Percentiles rank a stretch among this genome's conserved stretches.
phyloP scores from a whole-genome alignment of 2,888 invertebrate species.

The Notocelia uddmanniana region DNA sequence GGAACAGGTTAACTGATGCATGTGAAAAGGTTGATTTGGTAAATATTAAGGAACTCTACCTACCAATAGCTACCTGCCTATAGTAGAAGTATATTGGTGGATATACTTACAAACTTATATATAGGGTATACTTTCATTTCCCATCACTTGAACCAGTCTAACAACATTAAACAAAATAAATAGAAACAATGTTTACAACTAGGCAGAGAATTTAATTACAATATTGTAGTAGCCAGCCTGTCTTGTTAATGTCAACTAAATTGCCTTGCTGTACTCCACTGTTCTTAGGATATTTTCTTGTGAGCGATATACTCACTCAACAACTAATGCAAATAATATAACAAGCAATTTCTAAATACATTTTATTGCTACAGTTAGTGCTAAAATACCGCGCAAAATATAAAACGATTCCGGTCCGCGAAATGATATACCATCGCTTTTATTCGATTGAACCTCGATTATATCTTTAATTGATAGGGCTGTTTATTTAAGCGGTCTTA shows the following conservation, averaged over 20 bases:
- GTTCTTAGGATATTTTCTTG: background rate
- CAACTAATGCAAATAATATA: constrained; percentile 35
- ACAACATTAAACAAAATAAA: background rate
- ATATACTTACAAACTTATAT: too few species aligned
- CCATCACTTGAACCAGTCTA: too few species aligned
- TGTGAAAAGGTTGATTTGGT: background rate
- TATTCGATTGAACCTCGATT: constrained; percentile 64
- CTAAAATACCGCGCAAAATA: constrained; percentile 58
- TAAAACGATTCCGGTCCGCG: constrained; percentile 57
- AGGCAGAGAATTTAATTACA: background rate
- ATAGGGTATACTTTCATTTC: too few species aligned
- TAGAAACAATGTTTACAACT: background rate
- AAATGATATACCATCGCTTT: constrained; percentile 64
- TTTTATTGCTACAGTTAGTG: constrained; percentile 1
- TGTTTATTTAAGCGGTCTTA: constrained; percentile 68
- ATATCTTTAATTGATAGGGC: constrained; percentile 73
- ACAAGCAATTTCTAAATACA: constrained; percentile 34
- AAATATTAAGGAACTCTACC: background rate
- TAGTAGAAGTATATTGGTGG: too few species aligned
- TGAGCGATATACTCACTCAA: background rate
- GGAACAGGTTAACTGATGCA: background rate
- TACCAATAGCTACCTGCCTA: too few species aligned
- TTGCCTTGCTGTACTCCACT: background rate
- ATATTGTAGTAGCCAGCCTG: too few species aligned
- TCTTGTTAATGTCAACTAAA: too few species aligned